Evolutionary conservation across 1,140 invertebrate species (phyloP).

Genomic region (Rhagoletis pomonella): DNA sequence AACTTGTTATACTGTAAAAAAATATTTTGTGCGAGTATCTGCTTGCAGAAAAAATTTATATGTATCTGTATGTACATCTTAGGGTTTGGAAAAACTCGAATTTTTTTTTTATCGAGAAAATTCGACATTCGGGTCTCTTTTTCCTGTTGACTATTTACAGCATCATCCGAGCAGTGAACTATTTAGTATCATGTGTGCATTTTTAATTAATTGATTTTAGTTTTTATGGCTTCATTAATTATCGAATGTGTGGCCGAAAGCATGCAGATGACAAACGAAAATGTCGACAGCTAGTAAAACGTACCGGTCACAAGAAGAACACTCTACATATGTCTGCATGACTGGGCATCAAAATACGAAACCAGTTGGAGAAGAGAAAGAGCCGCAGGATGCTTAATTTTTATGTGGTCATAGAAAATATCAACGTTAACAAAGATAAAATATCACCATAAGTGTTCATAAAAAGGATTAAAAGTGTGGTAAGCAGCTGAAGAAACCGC

Average conservation of each 20-base stretch:
- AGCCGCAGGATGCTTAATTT: not conserved
- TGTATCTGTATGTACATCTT: too few relatives aligned
- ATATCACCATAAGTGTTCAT: conserved; percentile 4
- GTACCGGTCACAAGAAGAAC: not conserved
- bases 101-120: too few relatives aligned
- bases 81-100: too few relatives aligned
- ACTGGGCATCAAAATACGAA: not conserved
- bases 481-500: not conserved
- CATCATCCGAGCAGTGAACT: not conserved
- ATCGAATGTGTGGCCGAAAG: not conserved
- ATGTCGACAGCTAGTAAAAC: conserved; percentile 18
- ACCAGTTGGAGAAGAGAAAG: not conserved
- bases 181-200: conserved; percentile 58
- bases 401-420: conserved; percentile 27
- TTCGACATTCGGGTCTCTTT: not conserved
- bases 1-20: too few relatives aligned
- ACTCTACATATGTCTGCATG: not conserved
- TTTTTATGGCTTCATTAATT: conserved; percentile 74
- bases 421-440: conserved; percentile 20
- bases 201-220: conserved; percentile 73
- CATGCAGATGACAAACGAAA: conserved; percentile 34
- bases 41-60: too few relatives aligned
- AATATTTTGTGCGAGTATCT: too few relatives aligned
- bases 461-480: conserved; percentile 2
- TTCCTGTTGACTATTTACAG: not conserved